Percentiles rank a stretch among this genome's conserved stretches.
Conservation (phyloP, 2,888 invertebrate genomes). For the Mactromeris polynyma region DNA sequence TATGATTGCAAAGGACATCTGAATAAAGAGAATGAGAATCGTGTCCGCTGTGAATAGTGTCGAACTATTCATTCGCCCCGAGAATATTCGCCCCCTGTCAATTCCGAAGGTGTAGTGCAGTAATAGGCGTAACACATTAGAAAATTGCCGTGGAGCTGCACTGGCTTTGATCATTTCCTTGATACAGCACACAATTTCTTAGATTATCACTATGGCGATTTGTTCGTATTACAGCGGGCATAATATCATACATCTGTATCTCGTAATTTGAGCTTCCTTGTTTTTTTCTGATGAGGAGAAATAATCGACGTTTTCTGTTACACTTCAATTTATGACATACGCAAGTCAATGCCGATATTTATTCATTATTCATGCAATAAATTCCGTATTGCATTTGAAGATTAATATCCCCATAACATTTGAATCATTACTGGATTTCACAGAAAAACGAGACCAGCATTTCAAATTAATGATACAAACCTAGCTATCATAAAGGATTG, state of each 20-base stretch:
- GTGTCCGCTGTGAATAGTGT: too few species aligned
- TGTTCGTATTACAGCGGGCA: not conserved
- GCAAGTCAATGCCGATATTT: not conserved
- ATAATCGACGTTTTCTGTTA: conserved; percentile 1
- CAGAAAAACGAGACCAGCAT: not conserved
- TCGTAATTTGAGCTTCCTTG: not conserved
- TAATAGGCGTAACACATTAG: too few species aligned
- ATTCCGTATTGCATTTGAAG: not conserved
- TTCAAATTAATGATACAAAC: conserved; percentile 3
- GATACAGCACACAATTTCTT: too few species aligned
- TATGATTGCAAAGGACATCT: too few species aligned
- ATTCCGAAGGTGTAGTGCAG: too few species aligned
- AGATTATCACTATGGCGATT: too few species aligned
- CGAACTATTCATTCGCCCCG: too few species aligned
- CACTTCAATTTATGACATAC: conserved; percentile 3
- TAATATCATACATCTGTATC: not conserved
- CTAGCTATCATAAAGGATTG: not conserved
- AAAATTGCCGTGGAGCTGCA: too few species aligned
- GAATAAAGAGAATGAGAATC: too few species aligned
- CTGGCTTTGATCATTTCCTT: too few species aligned
- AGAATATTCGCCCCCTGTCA: too few species aligned
- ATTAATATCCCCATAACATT: not conserved
- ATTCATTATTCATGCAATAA: conserved; percentile 22
- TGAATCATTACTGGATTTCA: conserved; percentile 3
- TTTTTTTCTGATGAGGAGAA: not conserved